Evolutionary conservation across 2,113 vertebrate genomes (phyloP), one percentile per base, ranked within the genome.

Genomic region (Antechinus stuartii): DNA sequence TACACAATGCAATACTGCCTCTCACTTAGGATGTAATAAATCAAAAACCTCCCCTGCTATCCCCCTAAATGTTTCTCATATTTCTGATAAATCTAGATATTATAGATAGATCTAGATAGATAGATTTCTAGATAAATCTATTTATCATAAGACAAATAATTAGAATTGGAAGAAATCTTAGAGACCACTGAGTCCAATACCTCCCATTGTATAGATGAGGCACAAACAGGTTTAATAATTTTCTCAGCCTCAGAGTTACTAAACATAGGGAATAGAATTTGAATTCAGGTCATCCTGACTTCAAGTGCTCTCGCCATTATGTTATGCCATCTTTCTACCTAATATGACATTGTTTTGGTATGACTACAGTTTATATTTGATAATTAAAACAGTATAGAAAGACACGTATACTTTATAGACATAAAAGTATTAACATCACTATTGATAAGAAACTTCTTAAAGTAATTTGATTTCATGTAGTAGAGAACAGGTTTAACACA

Each of bases 401-500:
- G 12, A 0, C 50, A 54, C 50, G 8, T 1, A 42, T 49, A 1
- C 49, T 1, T 11, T 84, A 90, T 91, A 61, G 90, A n/a, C 89
- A 61, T 56, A 55, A 94, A 94, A 91, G 6, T 42, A 0, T 93
- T 94, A 12, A 53, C 8, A 90, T 56, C 3, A 42, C 24, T 91
- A 56, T 96, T 6, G 92, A 84, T 0, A 61, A 2, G 1, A 1
- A 8, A 56, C 14, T 52, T 23, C 0, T 91, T 90, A 2, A 57
- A 94, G 91, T 90, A 90, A 49, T 76, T 94, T 94, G 91, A 19
- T 89, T 93, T 1, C 57, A 25, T 89, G 3, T 49, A 47, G 61
- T 92, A 91, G 92, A 90, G n/a, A 0, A 54, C 8, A 49, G 89
- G 23, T 61, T 90, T 10, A 22, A 25, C 92, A 9, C 26, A 61